phyloP scores from a whole-genome alignment of 2,888 invertebrate genomes.

The Bembecia ichneumoniformis region DNA sequence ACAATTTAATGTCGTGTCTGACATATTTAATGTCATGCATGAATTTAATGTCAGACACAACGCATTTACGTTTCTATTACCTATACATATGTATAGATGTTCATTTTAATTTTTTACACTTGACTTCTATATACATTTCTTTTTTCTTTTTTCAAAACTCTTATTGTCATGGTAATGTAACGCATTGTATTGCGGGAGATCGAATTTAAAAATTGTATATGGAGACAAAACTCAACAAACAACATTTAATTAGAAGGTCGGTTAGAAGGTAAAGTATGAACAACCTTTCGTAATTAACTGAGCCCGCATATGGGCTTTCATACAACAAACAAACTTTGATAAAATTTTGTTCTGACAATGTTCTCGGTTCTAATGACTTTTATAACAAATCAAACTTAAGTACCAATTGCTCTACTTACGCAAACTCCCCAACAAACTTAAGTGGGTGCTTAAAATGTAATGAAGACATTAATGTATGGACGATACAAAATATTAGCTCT shows the following conservation, averaged over 20 bases:
- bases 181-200: too few relatives aligned
- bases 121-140: too few relatives aligned
- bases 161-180: too few relatives aligned
- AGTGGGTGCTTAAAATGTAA: conserved; percentile 22
- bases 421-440: conserved; percentile 23
- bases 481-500: background rate
- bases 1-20: too few relatives aligned
- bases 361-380: conserved; percentile 31
- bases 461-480: conserved; percentile 11
- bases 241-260: background rate
- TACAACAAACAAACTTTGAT: conserved; percentile 27
- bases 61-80: too few relatives aligned
- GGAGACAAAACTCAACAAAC: background rate
- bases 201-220: too few relatives aligned
- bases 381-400: conserved; percentile 43
- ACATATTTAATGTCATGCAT: too few relatives aligned
- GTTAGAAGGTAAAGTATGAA: conserved; percentile 19
- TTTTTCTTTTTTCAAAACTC: too few relatives aligned
- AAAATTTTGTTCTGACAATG: conserved; percentile 30
- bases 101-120: too few relatives aligned
- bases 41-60: too few relatives aligned
- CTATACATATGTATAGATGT: too few relatives aligned
- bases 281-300: conserved; percentile 26
- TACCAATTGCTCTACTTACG: conserved; percentile 34
- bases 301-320: conserved; percentile 29